phyloP scores from a whole-genome alignment of 2,888 invertebrate genomes.

The Hylaea fasciaria region DNA sequence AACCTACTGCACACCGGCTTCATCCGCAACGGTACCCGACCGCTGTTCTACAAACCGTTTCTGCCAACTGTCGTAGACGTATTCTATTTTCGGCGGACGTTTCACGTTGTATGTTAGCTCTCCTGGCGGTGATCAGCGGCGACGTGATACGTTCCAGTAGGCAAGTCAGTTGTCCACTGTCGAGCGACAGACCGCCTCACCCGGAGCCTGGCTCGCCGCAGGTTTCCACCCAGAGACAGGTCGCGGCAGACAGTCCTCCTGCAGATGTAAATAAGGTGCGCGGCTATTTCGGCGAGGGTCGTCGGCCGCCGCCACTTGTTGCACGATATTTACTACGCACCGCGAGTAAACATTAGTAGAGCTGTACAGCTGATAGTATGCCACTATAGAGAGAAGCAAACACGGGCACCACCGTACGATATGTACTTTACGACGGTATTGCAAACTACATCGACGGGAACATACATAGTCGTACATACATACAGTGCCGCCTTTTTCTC shows the following conservation, averaged over 20 bases:
- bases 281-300: constrained; percentile 16
- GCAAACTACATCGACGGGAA: constrained; percentile 1
- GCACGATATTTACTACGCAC: constrained; percentile 14
- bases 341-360: not conserved
- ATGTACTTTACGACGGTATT: constrained; percentile 6
- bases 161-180: constrained; percentile 7
- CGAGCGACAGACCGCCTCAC: not conserved
- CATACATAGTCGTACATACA: too few species aligned
- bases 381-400: not conserved
- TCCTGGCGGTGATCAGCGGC: constrained; percentile 1
- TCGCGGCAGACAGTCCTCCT: not conserved
- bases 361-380: not conserved
- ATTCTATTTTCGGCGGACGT: constrained; percentile 14
- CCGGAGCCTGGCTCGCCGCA: not conserved
- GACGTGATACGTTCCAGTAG: constrained; percentile 23
- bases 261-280: constrained; percentile 3
- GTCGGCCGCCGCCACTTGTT: constrained; percentile 28
- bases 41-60: not conserved
- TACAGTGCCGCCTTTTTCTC: too few species aligned
- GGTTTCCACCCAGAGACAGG: not conserved
- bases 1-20: constrained; percentile 25
- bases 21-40: constrained; percentile 16
- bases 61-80: constrained; percentile 19
- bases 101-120: constrained; percentile 9
- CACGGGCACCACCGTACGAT: not conserved